A percentile compares a stretch with the other conserved stretches of the same genome.
Conservation (phyloP, 92 coral and sea anemone species). For the Epizoanthus illoricatus region DNA sequence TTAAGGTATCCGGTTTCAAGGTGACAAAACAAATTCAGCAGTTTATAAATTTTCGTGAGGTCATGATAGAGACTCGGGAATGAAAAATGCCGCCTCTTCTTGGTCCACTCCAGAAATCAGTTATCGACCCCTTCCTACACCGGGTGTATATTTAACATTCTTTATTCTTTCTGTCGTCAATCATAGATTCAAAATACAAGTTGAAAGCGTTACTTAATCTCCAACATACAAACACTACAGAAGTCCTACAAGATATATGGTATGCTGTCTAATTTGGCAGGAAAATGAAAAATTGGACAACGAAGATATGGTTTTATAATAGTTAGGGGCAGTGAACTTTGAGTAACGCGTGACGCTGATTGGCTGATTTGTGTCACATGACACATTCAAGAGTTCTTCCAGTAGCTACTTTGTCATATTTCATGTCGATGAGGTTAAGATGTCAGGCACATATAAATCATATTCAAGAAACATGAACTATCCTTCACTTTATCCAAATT, state of each 20-base stretch:
- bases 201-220: conserved; percentile 21
- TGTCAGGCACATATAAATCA: conserved; percentile 99
- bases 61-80: conserved; percentile 19
- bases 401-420: conserved; percentile 79
- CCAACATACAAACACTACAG: conserved; percentile 3
- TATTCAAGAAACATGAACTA: conserved; percentile 96
- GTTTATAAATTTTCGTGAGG: conserved; percentile 27
- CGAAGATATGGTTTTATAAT: conserved; percentile 35
- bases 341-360: conserved; percentile 55
- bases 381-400: conserved; percentile 53
- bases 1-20: conserved; percentile 43
- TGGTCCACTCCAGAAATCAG: conserved; percentile 15
- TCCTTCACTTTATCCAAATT: conserved; percentile 82
- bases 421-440: conserved; percentile 86
- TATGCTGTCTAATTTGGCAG: conserved; percentile 36
- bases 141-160: conserved; percentile 7
- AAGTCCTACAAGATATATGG: conserved; percentile 24
- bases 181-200: conserved; percentile 29
- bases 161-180: conserved; percentile 32
- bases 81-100: conserved; percentile 1
- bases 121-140: conserved; percentile 24
- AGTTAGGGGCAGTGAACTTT: conserved; percentile 65
- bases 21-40: conserved; percentile 36
- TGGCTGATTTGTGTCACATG: conserved; percentile 88
- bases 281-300: conserved; percentile 40